Conservation (phyloP, 2,113 vertebrate species). For the Anolis sagrei region DNA sequence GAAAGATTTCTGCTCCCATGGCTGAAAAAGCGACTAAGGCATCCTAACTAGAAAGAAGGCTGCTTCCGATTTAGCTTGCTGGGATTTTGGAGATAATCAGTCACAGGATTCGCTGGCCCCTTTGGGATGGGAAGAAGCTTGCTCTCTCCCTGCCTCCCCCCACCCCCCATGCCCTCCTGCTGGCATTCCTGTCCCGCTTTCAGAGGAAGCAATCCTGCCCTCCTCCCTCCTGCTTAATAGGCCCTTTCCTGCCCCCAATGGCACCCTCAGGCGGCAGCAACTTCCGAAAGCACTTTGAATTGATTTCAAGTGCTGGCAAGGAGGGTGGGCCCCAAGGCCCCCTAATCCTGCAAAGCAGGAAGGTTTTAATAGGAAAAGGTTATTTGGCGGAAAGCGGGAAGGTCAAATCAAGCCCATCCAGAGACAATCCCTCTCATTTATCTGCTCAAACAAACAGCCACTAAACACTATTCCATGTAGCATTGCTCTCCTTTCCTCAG, state of each 20-base stretch:
- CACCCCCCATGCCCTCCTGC: constrained; percentile 66
- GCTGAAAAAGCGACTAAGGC: constrained; percentile 34
- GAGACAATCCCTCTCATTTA: constrained; percentile 49
- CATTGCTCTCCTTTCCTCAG: background rate
- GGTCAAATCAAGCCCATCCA: constrained; percentile 55
- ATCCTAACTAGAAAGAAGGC: constrained; percentile 40
- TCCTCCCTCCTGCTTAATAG: constrained; percentile 83
- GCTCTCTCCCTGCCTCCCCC: constrained; percentile 63
- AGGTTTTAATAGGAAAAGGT: constrained; percentile 30
- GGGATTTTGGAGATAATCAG: constrained; percentile 43
- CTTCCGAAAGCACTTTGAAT: constrained; percentile 73
- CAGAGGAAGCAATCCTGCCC: constrained; percentile 80
- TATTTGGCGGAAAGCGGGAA: constrained; percentile 54
- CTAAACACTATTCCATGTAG: constrained; percentile 20
- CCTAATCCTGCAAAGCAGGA: constrained; percentile 32
- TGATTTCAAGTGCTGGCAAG: constrained; percentile 60
- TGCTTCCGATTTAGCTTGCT: constrained; percentile 59
- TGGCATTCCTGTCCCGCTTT: constrained; percentile 78
- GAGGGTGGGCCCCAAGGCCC: constrained; percentile 62
- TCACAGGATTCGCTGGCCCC: constrained; percentile 5
- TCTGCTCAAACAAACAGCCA: constrained; percentile 36
- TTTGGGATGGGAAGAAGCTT: constrained; percentile 34
- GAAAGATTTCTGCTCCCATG: constrained; percentile 44
- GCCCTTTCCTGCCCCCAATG: constrained; percentile 84
- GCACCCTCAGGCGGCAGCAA: constrained; percentile 73